Conservation (phyloP, 1,140 invertebrate genomes). For the Acromyrmex charruanus region DNA sequence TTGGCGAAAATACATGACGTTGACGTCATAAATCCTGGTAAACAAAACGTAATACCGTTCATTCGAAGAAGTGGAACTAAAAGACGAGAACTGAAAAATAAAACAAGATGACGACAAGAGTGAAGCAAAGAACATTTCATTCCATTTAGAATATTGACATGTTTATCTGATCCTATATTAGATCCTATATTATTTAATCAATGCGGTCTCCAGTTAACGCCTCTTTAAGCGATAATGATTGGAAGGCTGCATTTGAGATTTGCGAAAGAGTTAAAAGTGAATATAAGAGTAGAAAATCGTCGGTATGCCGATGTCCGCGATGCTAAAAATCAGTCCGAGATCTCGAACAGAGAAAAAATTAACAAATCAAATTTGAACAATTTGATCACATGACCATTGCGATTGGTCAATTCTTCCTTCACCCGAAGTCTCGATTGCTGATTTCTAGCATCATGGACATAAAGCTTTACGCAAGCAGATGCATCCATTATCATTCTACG, state of each 20-base stretch:
- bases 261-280: background rate
- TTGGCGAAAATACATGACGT: conserved; percentile 20
- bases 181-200: conserved; percentile 32
- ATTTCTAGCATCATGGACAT: no score
- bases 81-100: background rate
- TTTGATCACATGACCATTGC: no score
- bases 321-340: no score
- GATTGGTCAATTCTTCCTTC: no score
- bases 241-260: conserved; percentile 17
- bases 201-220: conserved; percentile 57
- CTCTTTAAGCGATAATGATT: conserved; percentile 32
- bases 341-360: no score
- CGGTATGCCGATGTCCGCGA: background rate
- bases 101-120: conserved; percentile 9
- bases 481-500: background rate
- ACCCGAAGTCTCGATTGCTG: no score
- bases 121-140: conserved; percentile 35
- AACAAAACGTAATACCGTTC: conserved; percentile 40
- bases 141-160: conserved; percentile 26
- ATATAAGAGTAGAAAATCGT: conserved; percentile 1
- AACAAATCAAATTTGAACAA: no score
- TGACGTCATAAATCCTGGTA: conserved; percentile 5
- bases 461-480: background rate
- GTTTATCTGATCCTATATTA: conserved; percentile 30
- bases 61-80: background rate